A percentile compares a stretch with the other conserved stretches of the same genome.
phyloP scores from a whole-genome alignment of 1,140 invertebrate genomes.

The Colletes latitarsis region DNA sequence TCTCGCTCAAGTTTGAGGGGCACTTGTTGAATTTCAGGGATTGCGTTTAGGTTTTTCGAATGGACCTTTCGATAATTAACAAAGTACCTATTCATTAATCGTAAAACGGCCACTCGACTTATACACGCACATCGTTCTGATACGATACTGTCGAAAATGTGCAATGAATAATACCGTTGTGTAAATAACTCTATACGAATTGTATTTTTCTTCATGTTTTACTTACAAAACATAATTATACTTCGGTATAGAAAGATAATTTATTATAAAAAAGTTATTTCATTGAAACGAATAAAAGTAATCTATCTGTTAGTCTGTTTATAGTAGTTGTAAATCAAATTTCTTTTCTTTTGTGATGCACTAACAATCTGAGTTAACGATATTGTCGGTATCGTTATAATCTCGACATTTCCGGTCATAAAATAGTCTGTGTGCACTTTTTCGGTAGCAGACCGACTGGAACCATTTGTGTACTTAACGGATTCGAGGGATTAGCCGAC shows the following conservation, averaged over 20 bases:
- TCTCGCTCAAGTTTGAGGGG: constrained; percentile 50
- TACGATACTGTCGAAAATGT: not conserved
- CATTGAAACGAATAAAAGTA: not conserved
- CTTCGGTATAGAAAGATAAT: not conserved
- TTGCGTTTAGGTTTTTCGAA: constrained; percentile 55
- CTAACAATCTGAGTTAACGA: not conserved
- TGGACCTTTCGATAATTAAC: constrained; percentile 43
- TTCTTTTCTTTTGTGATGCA: not conserved
- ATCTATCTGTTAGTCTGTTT: not conserved
- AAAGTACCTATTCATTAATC: not conserved
- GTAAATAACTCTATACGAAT: too few relatives aligned
- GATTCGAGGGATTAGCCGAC: constrained; percentile 61
- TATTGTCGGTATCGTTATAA: not conserved
- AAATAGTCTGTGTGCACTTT: not conserved
- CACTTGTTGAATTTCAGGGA: constrained; percentile 78
- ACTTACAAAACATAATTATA: not conserved
- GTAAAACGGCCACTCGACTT: not conserved
- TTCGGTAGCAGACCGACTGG: constrained; percentile 12
- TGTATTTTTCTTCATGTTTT: not conserved
- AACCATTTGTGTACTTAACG: constrained; percentile 65
- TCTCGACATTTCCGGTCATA: not conserved
- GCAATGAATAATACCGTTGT: not conserved
- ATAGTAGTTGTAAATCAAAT: not conserved
- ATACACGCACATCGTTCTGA: not conserved
- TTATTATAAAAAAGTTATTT: not conserved